These are phyloP conservation scores for Drosophila mulleri DNA, from an alignment of 2,888 invertebrate genomes.

Conservation along the genomic window DNA sequence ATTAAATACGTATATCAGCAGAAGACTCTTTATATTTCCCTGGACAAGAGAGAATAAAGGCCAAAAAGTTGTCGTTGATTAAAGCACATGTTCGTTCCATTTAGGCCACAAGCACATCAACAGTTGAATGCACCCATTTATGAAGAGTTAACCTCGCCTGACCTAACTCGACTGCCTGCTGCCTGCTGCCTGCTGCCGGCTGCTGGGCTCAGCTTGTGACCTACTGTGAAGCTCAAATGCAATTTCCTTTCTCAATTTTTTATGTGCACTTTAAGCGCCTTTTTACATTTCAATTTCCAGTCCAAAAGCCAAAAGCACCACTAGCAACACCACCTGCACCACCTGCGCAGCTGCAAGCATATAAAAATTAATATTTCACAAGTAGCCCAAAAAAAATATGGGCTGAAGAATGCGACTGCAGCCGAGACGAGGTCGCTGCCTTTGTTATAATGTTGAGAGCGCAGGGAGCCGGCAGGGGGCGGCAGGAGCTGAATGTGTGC, in stretches of 20 bases:
- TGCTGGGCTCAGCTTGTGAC: conserved; percentile 44
- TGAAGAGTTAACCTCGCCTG: conserved; percentile 63
- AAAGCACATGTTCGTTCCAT: conserved; percentile 12
- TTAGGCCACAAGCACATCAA: conserved; percentile 14
- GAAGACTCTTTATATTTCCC: too few relatives aligned
- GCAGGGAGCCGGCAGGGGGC: background rate
- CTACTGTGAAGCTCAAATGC: conserved; percentile 68
- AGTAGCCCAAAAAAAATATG: conserved; percentile 55
- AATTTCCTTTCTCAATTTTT: conserved; percentile 75
- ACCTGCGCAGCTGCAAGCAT: conserved; percentile 59
- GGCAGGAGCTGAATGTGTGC: conserved; percentile 42
- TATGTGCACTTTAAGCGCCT: conserved; percentile 77
- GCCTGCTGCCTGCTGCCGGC: too few relatives aligned
- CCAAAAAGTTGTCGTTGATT: conserved; percentile 5
- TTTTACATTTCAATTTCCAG: conserved; percentile 76
- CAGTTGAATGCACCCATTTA: conserved; percentile 74
- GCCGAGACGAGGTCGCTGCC: conserved; percentile 22
- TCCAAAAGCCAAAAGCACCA: conserved; percentile 4
- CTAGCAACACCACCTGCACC: conserved; percentile 16
- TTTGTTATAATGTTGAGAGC: conserved; percentile 40
- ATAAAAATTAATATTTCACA: conserved; percentile 79
- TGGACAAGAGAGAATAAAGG: background rate
- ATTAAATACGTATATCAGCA: background rate
- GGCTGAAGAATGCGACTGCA: conserved; percentile 35
- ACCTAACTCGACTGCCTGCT: conserved; percentile 28